Evolutionary conservation across 2,888 invertebrate species (phyloP), one percentile per base, ranked within the genome.

Genomic region (Leptopilina syphax): DNA sequence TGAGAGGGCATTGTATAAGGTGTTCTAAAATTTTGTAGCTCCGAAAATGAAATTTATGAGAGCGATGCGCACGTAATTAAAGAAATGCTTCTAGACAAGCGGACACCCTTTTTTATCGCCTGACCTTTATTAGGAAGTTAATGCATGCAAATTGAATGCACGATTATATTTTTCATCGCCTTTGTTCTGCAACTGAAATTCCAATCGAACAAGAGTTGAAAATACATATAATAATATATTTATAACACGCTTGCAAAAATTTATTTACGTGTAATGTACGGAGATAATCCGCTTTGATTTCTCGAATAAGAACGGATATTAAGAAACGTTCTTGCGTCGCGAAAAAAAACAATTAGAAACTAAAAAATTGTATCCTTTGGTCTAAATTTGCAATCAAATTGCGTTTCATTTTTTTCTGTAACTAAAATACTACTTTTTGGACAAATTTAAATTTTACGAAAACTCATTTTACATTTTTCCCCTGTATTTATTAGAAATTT

Each of bases 221-320:
- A 50, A 44, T 44, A 18, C 18, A 18, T 18, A 44, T 44, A 44
- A 8, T 44, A 8, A 44, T 44, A 44, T 8, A 44, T 44, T 44
- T 44, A 44, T 44, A 44, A 44, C 8, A 44, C 86, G 84, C 84
- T 84, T 85, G 82, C 81, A 83, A 81, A 80, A 54, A 78, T 79
- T 81, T 83, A 83, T 85, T 86, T 84, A 44, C 44, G 34, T 34
- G 34, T 34, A 44, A 44, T 44, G 44, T 8, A 86, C 86, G 86
- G 85, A 87, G 88, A 87, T 87, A 88, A 90, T 89, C 44, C 88
- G 87, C 86, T 88, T 90, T 87, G 90, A 89, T 90, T 90, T 88
- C 88, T 87, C 50, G 86, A 88, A 88, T 84, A 86, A 88, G 89
- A 91, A 89, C 91, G 91, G 91, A 91, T 88, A 90, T 91, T 90